Conservation (phyloP, 2,888 invertebrate genomes). For the Odontothrips loti region DNA sequence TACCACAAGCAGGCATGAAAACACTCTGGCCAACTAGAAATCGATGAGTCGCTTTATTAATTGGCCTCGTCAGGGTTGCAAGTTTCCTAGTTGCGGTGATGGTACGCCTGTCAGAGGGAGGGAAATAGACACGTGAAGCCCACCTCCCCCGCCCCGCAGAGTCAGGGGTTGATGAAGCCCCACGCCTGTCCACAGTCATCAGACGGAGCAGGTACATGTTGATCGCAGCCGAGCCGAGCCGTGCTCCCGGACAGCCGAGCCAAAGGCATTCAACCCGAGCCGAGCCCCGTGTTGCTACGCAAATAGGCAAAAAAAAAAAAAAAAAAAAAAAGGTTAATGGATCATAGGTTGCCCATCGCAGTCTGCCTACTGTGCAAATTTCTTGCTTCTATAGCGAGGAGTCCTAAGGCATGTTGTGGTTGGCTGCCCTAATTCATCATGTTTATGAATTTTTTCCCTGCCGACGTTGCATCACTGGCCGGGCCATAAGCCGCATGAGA, state of each 20-base stretch:
- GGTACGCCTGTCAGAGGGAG: not conserved
- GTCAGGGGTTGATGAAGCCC: not conserved
- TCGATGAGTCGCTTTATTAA: not conserved
- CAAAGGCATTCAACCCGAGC: slow-evolving; percentile 37
- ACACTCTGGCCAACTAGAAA: not conserved
- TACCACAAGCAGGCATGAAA: no score
- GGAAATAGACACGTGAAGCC: not conserved
- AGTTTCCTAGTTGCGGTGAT: not conserved
- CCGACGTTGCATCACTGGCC: no score
- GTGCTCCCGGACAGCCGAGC: not conserved
- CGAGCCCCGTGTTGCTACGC: no score
- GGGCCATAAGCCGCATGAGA: no score
- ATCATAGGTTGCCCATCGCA: no score
- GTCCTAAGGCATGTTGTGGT: no score
- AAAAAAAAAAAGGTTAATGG: no score
- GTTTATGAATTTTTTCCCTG: no score
- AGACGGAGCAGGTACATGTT: not conserved
- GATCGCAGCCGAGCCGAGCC: not conserved
- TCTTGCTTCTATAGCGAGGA: no score
- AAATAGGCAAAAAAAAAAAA: no score
- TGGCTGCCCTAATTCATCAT: no score
- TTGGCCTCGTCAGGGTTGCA: not conserved
- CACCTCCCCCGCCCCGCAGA: not conserved
- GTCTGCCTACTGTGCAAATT: no score
- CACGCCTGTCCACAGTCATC: not conserved